Conservation (phyloP, 1,140 invertebrate genomes). For the Armadillidium nasatum region DNA sequence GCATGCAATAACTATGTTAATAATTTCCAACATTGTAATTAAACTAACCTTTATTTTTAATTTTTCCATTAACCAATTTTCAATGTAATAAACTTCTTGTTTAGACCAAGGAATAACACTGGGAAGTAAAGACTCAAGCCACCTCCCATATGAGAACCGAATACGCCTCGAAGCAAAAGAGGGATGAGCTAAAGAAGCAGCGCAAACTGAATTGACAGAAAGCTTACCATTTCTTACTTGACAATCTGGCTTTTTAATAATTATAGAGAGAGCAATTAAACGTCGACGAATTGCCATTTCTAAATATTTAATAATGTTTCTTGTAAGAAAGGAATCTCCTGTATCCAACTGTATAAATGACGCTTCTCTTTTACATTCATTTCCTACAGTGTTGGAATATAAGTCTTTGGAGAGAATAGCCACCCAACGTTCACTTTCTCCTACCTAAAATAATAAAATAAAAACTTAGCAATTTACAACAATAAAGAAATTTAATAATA, state of each 20-base stretch:
- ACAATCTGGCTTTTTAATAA: too few species aligned
- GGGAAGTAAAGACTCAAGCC: background rate
- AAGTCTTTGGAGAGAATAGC: background rate
- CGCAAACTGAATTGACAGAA: too few species aligned
- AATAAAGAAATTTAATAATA: too few species aligned
- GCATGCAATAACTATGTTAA: too few species aligned
- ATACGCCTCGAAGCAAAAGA: background rate
- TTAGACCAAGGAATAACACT: background rate
- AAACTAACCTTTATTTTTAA: background rate
- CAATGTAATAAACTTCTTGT: background rate
- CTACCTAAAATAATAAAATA: background rate
- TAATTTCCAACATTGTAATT: too few species aligned
- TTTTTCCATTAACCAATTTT: slow-evolving; percentile 5
- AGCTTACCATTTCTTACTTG: too few species aligned
- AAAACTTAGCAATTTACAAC: too few species aligned
- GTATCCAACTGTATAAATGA: background rate
- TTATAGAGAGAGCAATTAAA: background rate
- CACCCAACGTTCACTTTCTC: background rate
- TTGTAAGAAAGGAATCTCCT: background rate
- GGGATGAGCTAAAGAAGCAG: background rate
- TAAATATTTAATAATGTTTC: background rate
- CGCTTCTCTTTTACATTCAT: background rate
- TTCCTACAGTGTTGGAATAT: background rate
- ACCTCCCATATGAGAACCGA: background rate
- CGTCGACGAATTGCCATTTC: background rate